These are phyloP conservation scores for Junonia oenone DNA, from an alignment of 2,888 invertebrate species.

Conservation along the genomic window DNA sequence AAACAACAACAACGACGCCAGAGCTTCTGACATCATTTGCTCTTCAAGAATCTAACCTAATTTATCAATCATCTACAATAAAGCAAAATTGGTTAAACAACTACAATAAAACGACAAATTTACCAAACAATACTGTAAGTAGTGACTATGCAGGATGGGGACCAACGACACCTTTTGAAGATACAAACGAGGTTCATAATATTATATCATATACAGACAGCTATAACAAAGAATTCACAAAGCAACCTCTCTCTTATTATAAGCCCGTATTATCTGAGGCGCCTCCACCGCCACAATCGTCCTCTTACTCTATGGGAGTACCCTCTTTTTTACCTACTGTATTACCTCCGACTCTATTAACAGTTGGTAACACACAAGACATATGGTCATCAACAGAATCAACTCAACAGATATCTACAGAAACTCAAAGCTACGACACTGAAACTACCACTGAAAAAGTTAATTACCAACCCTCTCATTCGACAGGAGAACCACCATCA, in stretches of 20 bases:
- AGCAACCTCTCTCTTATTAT: conserved; percentile 58
- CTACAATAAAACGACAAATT: conserved; percentile 48
- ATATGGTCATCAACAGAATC: conserved; percentile 44
- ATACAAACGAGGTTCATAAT: conserved; percentile 62
- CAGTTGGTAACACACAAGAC: conserved; percentile 32
- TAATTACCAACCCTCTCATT: conserved; percentile 34
- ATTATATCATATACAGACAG: conserved; percentile 53
- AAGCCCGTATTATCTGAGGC: conserved; percentile 61
- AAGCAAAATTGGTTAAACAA: conserved; percentile 66
- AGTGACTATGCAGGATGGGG: conserved; percentile 75
- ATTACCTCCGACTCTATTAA: conserved; percentile 43
- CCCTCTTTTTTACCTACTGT: conserved; percentile 58
- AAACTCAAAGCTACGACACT: conserved; percentile 41
- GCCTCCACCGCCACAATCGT: conserved; percentile 47
- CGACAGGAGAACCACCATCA: conserved; percentile 38
- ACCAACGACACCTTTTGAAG: conserved; percentile 62
- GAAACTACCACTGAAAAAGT: conserved; percentile 47
- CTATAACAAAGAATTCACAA: conserved; percentile 27
- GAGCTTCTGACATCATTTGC: conserved; percentile 61
- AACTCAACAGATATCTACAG: conserved; percentile 42
- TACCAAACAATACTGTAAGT: conserved; percentile 51
- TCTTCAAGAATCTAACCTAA: conserved; percentile 81
- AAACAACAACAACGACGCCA: conserved; percentile 41
- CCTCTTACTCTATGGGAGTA: conserved; percentile 38
- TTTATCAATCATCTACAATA: conserved; percentile 82